Evolutionary conservation across 2,113 vertebrate genomes (phyloP).

Genomic region (Strigops habroptila): DNA sequence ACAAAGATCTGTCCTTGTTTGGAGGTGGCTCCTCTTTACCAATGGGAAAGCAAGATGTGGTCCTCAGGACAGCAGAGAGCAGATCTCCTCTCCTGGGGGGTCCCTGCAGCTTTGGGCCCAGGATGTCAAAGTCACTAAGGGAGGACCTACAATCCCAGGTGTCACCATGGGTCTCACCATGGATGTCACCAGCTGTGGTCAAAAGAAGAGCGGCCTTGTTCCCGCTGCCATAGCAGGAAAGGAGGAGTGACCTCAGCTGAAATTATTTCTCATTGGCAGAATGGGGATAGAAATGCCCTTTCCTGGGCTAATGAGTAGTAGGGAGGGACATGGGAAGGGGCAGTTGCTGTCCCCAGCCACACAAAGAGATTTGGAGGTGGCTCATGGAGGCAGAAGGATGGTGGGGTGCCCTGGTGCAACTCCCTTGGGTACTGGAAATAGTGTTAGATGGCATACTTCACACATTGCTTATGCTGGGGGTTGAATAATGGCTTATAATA

Average conservation of each 20-base stretch:
- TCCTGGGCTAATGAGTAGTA: not conserved
- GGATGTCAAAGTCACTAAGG: not conserved
- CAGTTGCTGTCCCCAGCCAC: not conserved
- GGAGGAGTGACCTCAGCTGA: not conserved
- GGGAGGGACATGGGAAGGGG: not conserved
- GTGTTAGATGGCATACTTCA: accelerated
- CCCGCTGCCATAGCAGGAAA: not conserved
- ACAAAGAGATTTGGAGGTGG: not conserved
- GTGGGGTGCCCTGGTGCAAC: not conserved
- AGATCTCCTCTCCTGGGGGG: not conserved
- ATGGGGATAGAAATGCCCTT: not conserved
- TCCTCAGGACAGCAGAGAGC: not conserved
- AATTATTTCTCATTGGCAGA: not conserved
- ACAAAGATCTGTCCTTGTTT: not conserved
- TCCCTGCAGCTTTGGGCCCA: not conserved
- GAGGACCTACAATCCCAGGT: not conserved
- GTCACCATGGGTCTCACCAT: not conserved
- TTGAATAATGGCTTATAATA: not conserved
- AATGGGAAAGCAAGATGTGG: not conserved
- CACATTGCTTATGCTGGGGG: not conserved
- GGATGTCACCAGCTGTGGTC: not conserved
- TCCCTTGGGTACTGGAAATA: not conserved
- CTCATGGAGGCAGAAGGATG: not conserved
- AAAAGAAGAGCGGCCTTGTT: not conserved
- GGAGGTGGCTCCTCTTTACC: not conserved